Evolutionary conservation across 2,797 vertebrate genomes (phyloP), one percentile per base, ranked within the genome.

Genomic region (Poeciliopsis turneri): DNA sequence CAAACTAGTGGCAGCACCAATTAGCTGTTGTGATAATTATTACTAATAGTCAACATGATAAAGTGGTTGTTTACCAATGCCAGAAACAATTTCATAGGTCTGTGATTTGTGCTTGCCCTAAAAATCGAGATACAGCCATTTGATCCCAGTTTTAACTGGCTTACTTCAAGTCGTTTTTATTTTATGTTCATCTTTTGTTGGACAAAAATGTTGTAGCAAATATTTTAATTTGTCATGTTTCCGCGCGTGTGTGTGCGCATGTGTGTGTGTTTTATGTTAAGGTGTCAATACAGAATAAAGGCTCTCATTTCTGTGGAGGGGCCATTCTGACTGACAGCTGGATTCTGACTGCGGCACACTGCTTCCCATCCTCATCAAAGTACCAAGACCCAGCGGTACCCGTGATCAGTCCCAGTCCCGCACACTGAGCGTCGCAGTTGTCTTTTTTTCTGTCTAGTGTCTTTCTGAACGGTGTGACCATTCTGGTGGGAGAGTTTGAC

Each of bases 331-430:
- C 94, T 13, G 92, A 95, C 18, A 93, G 86, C 76, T 97, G 97
- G 96, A 93, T 98, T 57, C 82, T 97, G 84, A 98, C 97, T 0
- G 97, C 97, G 0, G 97, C 97, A 79, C 97, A 97, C 89, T 98
- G 98, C 69, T 86, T 97, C 74, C 28, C 88, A 10, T 88, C 83
- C 1, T 18, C 84, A 8, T 93, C 94, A 3, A 81, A 81, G 95
- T 96, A 89, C 36, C 75, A 51, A 33, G 25, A 13, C 10, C n/a
- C 25, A 45, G 51, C 10, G 51, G 51, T 70, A 12, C 36, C 64
- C 23, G 36, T 41, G 64, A 23, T 15, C 23, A 45, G 1, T 45
- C 11, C 23, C 3, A 30, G 30, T 30, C 30, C 30, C 30, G 30
- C 30, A 45, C n/a, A 13, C 18, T 23, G 28, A 75, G 15, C 28